Evolutionary conservation across 2,113 vertebrate genomes (phyloP).

Genomic region (Gulo gulo): DNA sequence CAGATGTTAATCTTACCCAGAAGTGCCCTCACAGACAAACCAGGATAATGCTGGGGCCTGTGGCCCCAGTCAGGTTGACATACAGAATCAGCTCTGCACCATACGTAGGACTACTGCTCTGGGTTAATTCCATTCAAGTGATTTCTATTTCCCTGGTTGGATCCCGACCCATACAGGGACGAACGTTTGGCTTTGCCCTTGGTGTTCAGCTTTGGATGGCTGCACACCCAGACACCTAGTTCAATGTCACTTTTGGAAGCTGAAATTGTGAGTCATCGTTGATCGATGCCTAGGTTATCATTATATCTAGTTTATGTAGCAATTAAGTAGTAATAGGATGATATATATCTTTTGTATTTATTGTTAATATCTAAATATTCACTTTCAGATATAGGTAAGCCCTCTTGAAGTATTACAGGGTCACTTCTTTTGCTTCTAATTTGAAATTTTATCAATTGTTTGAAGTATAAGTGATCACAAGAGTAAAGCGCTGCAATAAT

Average conservation of each 20-base stretch:
- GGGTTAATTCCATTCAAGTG: not conserved
- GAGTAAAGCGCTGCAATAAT: constrained; percentile 7
- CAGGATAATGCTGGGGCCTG: not conserved
- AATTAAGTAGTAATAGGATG: not conserved
- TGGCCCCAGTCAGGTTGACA: not conserved
- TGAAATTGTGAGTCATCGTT: not conserved
- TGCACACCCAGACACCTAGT: not conserved
- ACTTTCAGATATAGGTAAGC: not conserved
- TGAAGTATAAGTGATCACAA: constrained; percentile 11
- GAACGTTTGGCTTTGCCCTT: not conserved
- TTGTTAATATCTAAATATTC: not conserved
- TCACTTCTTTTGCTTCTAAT: not conserved
- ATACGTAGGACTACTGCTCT: not conserved
- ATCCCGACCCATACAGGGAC: not conserved
- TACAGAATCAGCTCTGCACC: not conserved
- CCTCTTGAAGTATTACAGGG: not conserved
- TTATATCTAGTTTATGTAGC: not conserved
- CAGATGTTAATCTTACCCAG: not conserved
- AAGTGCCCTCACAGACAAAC: not conserved
- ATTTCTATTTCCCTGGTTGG: not conserved
- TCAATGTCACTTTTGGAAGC: not conserved
- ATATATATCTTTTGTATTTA: not conserved
- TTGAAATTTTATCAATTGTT: constrained; percentile 38
- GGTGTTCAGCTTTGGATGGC: not conserved
- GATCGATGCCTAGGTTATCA: not conserved